Base-by-base conservation (phyloP, 2,797 vertebrate genomes). In the Spatula versicolor region DNA sequence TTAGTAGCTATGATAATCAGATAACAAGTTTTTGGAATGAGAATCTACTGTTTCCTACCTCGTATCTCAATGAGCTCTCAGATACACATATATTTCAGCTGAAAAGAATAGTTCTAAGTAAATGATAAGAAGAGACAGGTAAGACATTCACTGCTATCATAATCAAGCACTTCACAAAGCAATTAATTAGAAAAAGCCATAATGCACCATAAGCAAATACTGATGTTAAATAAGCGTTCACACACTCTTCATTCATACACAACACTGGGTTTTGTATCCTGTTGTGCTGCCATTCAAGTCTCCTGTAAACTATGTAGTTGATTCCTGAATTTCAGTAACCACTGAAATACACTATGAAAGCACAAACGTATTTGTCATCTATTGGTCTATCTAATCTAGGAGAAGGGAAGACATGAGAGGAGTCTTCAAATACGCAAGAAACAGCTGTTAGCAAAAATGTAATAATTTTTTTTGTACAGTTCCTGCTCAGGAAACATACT, bases 141-240 rank as follows among this genome's bases (percentile, higher is more conserved):
- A 93, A 94, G 43, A 67, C 56, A 54, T 90, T 91, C 60, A 83
- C 25, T 82, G 46, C 19, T 96, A 67, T 79, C 74, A 64, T 86
- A 91, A 93, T 91, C 77, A 90, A 90, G 22, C 33, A 54, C 63
- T 93, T 94, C 43, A 93, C 71, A 67, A 88, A 39, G 56, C 63
- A 91, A 95, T 93, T 94, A 92, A 94, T 88, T 91, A 91, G 68
- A 91, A 89, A 91, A 95, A 92, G 28, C 8, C 22, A 56, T 91
- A 87, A 79, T 55, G 26, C 69, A 89, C 58, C 31, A 43, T 28
- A 67, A 71, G 76, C 54, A 92, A 87, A 75, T 37, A 21, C 25
- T 67, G 56, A 45, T 63, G 22, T 73, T 91, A 80, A 91, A 45
- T 89, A 80, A 86, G 35, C 63, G 82, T 94, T 91, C 71, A 67